Evolutionary conservation across 1,140 invertebrate genomes (phyloP).

Genomic region (Macrobrachium nipponense): DNA sequence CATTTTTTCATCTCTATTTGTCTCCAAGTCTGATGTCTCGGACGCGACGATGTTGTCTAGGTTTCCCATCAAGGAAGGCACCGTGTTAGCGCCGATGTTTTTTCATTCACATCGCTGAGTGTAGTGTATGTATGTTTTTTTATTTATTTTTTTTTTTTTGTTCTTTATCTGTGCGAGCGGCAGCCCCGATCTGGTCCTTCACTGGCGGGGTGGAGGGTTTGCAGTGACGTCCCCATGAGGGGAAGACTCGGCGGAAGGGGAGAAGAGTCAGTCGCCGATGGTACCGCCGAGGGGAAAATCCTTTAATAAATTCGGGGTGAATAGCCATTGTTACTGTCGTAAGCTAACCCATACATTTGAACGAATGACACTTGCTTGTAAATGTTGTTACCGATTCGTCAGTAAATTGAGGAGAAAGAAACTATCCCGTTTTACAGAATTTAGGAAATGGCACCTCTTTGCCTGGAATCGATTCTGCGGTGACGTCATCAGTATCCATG

Average conservation of each 20-base stretch:
- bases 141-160: neutral
- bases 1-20: neutral
- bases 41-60: neutral
- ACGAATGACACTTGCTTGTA: too few species aligned
- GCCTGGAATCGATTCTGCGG: constrained; percentile 54
- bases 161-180: neutral
- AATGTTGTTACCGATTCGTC: neutral
- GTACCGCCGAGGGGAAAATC: too few species aligned
- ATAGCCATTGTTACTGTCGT: too few species aligned
- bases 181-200: neutral
- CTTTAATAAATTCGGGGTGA: too few species aligned
- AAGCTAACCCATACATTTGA: too few species aligned
- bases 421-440: neutral
- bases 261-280: neutral
- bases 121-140: neutral
- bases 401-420: neutral
- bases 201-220: neutral
- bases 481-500: constrained; percentile 57
- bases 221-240: neutral
- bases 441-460: neutral
- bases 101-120: neutral
- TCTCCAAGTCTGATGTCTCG: neutral
- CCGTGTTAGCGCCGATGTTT: neutral
- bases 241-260: neutral
- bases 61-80: neutral